Percentiles rank a stretch among this genome's conserved stretches.
phyloP scores from a whole-genome alignment of 2,113 vertebrate genomes.

The Thunnus thynnus region DNA sequence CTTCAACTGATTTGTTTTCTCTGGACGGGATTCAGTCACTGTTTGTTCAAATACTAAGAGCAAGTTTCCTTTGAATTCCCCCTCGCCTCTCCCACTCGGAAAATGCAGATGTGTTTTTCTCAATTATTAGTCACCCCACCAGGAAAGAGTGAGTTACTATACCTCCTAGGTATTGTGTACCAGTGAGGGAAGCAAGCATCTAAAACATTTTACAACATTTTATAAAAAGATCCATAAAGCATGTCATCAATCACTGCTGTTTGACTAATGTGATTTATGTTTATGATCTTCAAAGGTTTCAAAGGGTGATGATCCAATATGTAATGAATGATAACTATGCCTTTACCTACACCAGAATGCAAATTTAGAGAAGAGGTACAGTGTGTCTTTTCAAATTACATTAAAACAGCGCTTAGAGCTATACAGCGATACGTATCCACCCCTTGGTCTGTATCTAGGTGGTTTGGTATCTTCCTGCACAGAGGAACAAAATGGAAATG shows the following conservation, averaged over 20 bases:
- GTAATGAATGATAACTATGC: background rate
- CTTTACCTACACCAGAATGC: conserved; percentile 1
- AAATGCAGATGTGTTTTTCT: conserved; percentile 28
- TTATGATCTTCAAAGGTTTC: background rate
- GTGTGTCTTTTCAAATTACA: background rate
- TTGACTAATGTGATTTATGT: background rate
- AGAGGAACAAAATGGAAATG: conserved; percentile 11
- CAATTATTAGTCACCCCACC: conserved; percentile 44
- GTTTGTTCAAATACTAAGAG: conserved; percentile 32
- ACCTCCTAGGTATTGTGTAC: background rate
- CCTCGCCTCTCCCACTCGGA: conserved; percentile 10
- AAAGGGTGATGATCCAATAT: background rate
- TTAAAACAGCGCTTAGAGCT: background rate
- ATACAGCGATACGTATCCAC: background rate
- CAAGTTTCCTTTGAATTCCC: conserved; percentile 15
- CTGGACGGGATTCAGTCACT: conserved; percentile 30
- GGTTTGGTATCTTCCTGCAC: conserved; percentile 8
- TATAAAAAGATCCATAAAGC: no score
- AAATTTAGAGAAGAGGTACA: background rate
- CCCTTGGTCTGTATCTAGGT: no score
- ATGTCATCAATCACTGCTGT: background rate
- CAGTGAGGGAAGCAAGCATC: background rate
- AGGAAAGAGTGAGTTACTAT: conserved; percentile 42
- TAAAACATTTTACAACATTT: conserved; percentile 5
- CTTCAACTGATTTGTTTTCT: conserved; percentile 34